A percentile compares a stretch with the other conserved stretches of the same genome.
These are phyloP conservation scores for Sciurus carolinensis DNA, from an alignment of 2,797 vertebrate species.

Conservation along the genomic window DNA sequence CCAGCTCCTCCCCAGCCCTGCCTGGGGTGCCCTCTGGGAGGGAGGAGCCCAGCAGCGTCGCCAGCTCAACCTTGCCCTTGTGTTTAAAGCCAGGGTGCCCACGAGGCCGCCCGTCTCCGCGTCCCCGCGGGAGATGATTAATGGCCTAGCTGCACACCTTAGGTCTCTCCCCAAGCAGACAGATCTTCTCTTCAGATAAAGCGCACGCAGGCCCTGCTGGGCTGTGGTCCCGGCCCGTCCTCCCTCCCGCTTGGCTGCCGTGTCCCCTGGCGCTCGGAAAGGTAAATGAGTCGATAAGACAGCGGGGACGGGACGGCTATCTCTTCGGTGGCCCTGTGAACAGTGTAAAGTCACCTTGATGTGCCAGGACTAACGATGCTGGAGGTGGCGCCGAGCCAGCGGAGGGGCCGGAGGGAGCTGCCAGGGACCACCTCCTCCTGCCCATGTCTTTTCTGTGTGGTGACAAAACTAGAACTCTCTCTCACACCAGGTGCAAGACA, in stretches of 20 bases:
- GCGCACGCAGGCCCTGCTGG: slow-evolving; percentile 21
- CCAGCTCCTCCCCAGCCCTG: rapidly evolving
- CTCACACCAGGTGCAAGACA: neutral
- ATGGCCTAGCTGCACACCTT: slow-evolving; percentile 52
- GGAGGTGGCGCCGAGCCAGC: neutral
- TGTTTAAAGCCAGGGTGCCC: neutral
- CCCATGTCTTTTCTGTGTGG: neutral
- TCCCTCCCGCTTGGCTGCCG: neutral
- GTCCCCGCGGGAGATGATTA: slow-evolving; percentile 68
- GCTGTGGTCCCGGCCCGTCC: neutral
- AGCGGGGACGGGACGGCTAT: neutral
- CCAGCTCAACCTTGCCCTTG: neutral
- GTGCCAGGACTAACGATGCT: slow-evolving; percentile 35
- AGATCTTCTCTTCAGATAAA: slow-evolving; percentile 80
- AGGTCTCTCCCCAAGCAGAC: slow-evolving; percentile 67
- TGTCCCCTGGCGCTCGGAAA: slow-evolving; percentile 62
- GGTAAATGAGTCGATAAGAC: slow-evolving; percentile 79
- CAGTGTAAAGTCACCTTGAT: slow-evolving; percentile 84
- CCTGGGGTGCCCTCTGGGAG: neutral
- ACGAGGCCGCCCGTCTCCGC: neutral
- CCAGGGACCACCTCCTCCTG: neutral
- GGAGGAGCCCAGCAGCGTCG: neutral
- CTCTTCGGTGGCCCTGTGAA: slow-evolving; percentile 75
- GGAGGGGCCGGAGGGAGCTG: neutral
- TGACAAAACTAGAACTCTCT: neutral